phyloP scores from a whole-genome alignment of 1,140 invertebrate genomes.

The Drosophila ambigua region DNA sequence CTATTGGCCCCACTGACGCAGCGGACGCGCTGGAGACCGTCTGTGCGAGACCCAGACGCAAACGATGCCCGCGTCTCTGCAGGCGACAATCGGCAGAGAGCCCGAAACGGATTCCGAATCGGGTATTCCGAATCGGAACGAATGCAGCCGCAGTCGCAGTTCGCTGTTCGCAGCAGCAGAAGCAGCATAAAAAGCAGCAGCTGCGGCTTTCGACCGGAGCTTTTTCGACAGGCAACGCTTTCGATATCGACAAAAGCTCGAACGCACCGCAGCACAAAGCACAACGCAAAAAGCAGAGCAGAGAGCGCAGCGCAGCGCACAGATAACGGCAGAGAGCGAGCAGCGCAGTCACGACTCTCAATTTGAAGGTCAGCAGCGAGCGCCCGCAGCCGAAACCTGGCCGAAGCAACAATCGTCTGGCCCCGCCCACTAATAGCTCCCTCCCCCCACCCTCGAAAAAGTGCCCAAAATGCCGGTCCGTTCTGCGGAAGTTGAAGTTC shows the following conservation, averaged over 20 bases:
- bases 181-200: neutral
- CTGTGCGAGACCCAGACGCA: constrained; percentile 56
- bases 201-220: constrained; percentile 36
- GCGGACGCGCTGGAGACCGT: constrained; percentile 72
- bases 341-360: neutral
- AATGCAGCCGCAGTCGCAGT: constrained; percentile 53
- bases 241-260: constrained; percentile 42
- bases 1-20: constrained; percentile 68
- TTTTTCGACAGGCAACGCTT: constrained; percentile 12
- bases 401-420: neutral
- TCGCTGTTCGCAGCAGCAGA: constrained; percentile 7
- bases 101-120: constrained; percentile 44
- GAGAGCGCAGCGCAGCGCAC: no score
- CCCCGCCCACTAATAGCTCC: constrained; percentile 2
- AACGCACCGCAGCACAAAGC: constrained; percentile 1
- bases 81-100: constrained; percentile 50
- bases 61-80: constrained; percentile 14
- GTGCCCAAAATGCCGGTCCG: constrained; percentile 6
- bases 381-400: no score
- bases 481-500: no score
- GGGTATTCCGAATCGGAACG: constrained; percentile 14
- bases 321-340: no score
- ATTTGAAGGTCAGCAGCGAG: constrained; percentile 40
- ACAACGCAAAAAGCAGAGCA: no score
- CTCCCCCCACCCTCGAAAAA: neutral